Conservation (phyloP, 1,140 invertebrate species). For the Paraescarpia echinospica region DNA sequence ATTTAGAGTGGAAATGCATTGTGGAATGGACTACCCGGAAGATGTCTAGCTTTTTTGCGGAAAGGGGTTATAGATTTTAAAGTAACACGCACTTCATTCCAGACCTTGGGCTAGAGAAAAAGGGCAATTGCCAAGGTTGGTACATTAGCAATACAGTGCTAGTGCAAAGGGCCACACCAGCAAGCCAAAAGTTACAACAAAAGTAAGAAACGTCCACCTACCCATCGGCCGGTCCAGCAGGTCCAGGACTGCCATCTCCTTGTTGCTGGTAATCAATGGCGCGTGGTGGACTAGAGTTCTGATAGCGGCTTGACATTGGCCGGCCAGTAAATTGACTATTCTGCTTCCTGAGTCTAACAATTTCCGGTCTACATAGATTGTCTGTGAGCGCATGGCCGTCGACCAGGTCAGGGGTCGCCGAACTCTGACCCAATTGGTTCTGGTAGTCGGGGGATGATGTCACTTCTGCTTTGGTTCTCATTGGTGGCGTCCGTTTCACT, state of each 20-base stretch:
- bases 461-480: neutral
- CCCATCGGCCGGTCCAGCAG: neutral
- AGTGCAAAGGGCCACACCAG: neutral
- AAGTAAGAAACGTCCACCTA: neutral
- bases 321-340: neutral
- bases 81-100: too few species aligned
- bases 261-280: neutral
- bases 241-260: slow-evolving; percentile 4
- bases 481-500: neutral
- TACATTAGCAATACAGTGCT: too few species aligned
- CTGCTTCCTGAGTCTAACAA: neutral
- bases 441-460: neutral
- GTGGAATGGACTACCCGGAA: too few species aligned
- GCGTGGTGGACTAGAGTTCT: neutral
- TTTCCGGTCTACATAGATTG: slow-evolving; percentile 5
- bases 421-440: neutral
- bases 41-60: too few species aligned
- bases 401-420: neutral
- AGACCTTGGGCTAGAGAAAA: too few species aligned
- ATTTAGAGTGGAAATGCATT: too few species aligned
- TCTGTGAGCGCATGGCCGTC: neutral
- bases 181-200: neutral
- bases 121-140: too few species aligned
- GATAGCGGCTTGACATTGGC: slow-evolving; percentile 2
- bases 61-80: too few species aligned